Evolutionary conservation across 2,797 vertebrate species (phyloP), one percentile per base, ranked within the genome.

Genomic region (Melopsittacus undulatus): DNA sequence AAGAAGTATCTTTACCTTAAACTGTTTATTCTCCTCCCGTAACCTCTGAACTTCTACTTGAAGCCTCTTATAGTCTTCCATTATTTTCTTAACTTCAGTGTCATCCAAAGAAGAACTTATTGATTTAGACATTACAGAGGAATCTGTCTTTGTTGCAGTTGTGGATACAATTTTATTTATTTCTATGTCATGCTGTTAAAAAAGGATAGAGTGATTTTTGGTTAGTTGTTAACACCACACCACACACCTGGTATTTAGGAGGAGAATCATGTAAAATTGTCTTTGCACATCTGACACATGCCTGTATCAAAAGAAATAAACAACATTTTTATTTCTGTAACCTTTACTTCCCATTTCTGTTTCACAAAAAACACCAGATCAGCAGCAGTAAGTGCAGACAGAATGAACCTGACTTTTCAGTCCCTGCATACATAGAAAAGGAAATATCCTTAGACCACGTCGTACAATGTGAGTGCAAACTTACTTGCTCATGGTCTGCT

Each of bases 51-150:
- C 98, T 96, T 99, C 99, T 74, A 97, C 96, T 96, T 99, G 99
- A 97, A 99, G 98, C 96, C 98, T 98, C 98, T 98, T 99, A 97
- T 98, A 99, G 86, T 99, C 99, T 90, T 99, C 99, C 98, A 98
- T 98, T 97, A 99, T 98, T 98, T 99, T 99, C 98, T 98, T 99
- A 83, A 98, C 98, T 97, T 99, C 99, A 11, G 97, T 96, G 84
- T 99, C 99, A 92, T 99, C 99, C 98, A 99, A 97, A 67, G 98
- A 98, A 91, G 98, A 97, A 48, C 98, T 99, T 98, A 98, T 94
- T 45, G 98, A 98, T 98, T 99, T 99, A 90, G 98, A 98, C 97
- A 98, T 98, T 22, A 94, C 74, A 46, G 98, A 97, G 79, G 98
- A 97, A 97, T 99, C 99, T 94, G 98, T 98, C 98, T 99, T 99